Evolutionary conservation across 2,888 invertebrate species (phyloP).

Genomic region (Glyphotaelius pellucidus): DNA sequence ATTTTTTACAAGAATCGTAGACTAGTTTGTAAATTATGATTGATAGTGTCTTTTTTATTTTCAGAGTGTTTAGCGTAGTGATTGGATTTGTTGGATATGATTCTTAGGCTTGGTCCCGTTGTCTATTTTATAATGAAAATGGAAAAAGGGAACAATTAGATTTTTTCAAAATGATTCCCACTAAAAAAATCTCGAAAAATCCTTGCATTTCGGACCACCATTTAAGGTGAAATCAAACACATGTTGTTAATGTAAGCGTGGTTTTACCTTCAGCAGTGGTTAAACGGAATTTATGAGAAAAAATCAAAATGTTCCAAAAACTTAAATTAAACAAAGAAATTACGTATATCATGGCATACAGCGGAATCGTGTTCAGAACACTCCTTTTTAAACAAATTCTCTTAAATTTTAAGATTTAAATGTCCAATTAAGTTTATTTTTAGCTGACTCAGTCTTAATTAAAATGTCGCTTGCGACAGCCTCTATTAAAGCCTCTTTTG

Average conservation of each 20-base stretch:
- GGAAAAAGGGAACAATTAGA: constrained; percentile 40
- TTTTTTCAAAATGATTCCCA: constrained; percentile 12
- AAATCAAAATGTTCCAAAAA: constrained; percentile 36
- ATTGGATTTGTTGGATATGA: constrained; percentile 65
- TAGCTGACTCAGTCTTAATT: constrained; percentile 49
- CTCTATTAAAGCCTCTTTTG: constrained; percentile 38
- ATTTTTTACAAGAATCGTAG: constrained; percentile 36
- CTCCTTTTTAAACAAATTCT: constrained; percentile 7
- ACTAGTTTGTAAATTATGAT: constrained; percentile 7
- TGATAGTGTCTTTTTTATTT: constrained; percentile 44
- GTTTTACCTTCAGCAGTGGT: neutral
- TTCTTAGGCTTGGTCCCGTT: constrained; percentile 64
- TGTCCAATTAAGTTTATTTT: constrained; percentile 37
- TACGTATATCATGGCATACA: constrained; percentile 50
- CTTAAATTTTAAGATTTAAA: constrained; percentile 39
- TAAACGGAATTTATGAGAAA: neutral
- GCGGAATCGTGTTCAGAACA: constrained; percentile 37
- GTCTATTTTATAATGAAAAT: constrained; percentile 44
- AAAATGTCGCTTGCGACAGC: constrained; percentile 48
- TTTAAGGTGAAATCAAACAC: neutral
- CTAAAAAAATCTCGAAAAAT: neutral
- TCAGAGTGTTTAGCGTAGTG: constrained; percentile 59
- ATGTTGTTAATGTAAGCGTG: neutral
- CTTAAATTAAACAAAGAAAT: constrained; percentile 17
- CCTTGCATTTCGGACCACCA: neutral